Evolutionary conservation across 2,888 invertebrate genomes (phyloP).

Genomic region (Tetragonisca angustula): DNA sequence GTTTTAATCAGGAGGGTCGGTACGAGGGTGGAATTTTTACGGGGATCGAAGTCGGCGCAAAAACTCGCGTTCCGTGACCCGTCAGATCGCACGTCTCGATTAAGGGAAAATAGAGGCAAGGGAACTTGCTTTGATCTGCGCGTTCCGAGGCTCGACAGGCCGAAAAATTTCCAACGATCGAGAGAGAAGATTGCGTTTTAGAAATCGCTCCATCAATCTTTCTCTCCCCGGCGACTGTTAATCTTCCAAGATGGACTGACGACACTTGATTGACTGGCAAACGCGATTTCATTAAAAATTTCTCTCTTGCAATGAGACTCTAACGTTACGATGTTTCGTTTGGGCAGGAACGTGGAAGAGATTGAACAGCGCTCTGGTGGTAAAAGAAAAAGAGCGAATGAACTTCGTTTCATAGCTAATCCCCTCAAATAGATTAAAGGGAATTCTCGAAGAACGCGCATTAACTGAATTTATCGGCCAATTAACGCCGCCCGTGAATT

Average conservation of each 20-base stretch:
- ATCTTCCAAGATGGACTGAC: slow-evolving; percentile 8
- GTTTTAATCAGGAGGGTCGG: not conserved
- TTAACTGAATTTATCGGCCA: slow-evolving; percentile 18
- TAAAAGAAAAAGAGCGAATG: not conserved
- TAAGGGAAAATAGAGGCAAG: slow-evolving; percentile 27
- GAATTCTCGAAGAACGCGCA: not conserved
- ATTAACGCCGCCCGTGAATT: slow-evolving; percentile 14
- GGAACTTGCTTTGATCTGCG: slow-evolving; percentile 47
- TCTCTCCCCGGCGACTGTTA: not conserved
- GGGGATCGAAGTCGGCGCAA: slow-evolving; percentile 14
- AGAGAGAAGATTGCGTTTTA: slow-evolving; percentile 28
- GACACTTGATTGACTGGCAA: slow-evolving; percentile 19
- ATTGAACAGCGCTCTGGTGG: not conserved
- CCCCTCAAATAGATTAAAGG: not conserved
- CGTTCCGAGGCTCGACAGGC: slow-evolving; percentile 23
- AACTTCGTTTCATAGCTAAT: not conserved
- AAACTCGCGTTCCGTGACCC: slow-evolving; percentile 54
- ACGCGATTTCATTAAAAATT: not conserved
- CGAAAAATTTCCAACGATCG: slow-evolving; percentile 28
- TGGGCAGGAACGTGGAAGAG: no score
- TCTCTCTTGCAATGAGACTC: not conserved
- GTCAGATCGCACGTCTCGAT: slow-evolving; percentile 29
- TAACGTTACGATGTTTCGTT: not conserved
- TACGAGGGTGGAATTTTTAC: slow-evolving; percentile 14
- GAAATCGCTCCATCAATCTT: slow-evolving; percentile 39